Percentiles rank a stretch among this genome's conserved stretches.
phyloP scores from a whole-genome alignment of 2,888 invertebrate genomes.

The Halictus quadricinctus region DNA sequence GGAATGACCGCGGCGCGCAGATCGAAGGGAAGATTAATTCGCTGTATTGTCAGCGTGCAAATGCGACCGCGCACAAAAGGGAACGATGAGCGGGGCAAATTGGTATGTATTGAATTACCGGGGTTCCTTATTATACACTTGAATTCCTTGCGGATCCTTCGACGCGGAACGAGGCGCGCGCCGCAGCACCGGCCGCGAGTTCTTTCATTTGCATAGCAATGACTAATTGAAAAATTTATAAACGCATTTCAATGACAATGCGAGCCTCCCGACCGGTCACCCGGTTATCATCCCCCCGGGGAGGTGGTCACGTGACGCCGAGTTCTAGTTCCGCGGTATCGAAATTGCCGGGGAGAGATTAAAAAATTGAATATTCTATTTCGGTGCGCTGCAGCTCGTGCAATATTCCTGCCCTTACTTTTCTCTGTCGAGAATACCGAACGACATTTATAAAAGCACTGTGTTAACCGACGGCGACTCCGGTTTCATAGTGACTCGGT shows the following conservation, averaged over 20 bases:
- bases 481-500: background rate
- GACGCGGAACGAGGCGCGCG: background rate
- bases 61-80: conserved; percentile 56
- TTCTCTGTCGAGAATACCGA: background rate
- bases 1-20: conserved; percentile 45
- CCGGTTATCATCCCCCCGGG: background rate
- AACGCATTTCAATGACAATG: conserved; percentile 58
- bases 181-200: background rate
- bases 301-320: background rate
- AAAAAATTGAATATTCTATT: conserved; percentile 15
- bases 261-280: background rate
- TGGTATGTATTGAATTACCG: conserved; percentile 58
- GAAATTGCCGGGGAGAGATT: background rate
- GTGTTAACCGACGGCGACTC: background rate
- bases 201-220: conserved; percentile 59
- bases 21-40: conserved; percentile 70
- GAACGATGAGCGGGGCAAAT: conserved; percentile 59
- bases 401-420: background rate
- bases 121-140: conserved; percentile 52
- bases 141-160: conserved; percentile 54
- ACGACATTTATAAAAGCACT: background rate
- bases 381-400: background rate
- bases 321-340: background rate
- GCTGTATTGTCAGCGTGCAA: conserved; percentile 62
- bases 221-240: conserved; percentile 56